Evolutionary conservation across 2,888 invertebrate genomes (phyloP), one percentile per base, ranked within the genome.

Genomic region (Nephrotoma guestfalica): DNA sequence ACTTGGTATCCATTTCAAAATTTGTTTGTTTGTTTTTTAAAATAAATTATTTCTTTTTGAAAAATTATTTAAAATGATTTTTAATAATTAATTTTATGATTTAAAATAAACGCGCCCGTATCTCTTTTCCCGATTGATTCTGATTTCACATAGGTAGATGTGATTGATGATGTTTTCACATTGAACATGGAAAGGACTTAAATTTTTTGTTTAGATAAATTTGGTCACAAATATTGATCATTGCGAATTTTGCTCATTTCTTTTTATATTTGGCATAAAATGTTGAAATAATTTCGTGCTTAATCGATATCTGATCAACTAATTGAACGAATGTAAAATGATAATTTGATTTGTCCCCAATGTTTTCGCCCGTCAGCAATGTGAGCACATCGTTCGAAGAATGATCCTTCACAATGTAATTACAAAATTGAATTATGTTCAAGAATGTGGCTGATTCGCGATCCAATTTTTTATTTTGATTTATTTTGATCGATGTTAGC

Each of bases 231-330:
- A 71, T 71, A 71, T 30, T 71, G 71, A 71, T 71, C 71, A 71
- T 71, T 71, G 71, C 71, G 71, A 30, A 71, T 71, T 71, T 30
- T 71, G 71, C 91, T 90, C 91, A 91, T 89, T 91, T 91, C 87
- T 95, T 95, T 90, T 96, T 96, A 95, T 97, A 97, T 92, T 96
- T 97, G 85, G 94, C 93, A 92, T 96, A 95, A 93, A 97, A 98
- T 88, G 95, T 94, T 88, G 94, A 94, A 88, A 97, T 95, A 89
- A 95, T 94, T 91, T 97, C 96, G 87, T 97, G 93, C 89, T 95
- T 94, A 86, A 97, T 95, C 30, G 97, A 97, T 87, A 96, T 96
- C 85, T 96, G 93, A 89, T 95, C 94, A 41, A 96, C 95, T 88
- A 97, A 94, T 87, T 96, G 96, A 6, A 95, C 94, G 87, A 95